These are phyloP conservation scores for Zootermopsis nevadensis DNA, from an alignment of 2,888 invertebrate genomes.

Conservation along the genomic window DNA sequence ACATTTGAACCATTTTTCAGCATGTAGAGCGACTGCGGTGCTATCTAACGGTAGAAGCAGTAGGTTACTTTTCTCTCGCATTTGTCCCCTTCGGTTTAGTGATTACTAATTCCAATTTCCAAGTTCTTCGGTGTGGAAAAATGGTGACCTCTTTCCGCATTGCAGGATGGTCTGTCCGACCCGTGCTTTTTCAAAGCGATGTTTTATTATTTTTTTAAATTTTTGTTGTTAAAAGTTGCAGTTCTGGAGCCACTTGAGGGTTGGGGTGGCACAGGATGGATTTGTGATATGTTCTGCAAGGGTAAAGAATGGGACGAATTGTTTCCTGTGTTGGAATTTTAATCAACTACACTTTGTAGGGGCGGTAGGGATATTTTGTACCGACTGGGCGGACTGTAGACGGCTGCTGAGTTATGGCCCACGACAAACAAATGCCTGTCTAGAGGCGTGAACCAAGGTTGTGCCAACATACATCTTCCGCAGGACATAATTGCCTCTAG, in stretches of 20 bases:
- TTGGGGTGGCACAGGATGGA: conserved; percentile 27
- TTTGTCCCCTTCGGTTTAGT: neutral
- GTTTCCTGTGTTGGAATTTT: conserved; percentile 23
- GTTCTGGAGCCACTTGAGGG: conserved; percentile 1
- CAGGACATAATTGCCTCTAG: neutral
- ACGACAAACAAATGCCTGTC: conserved; percentile 6
- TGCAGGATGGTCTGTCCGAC: neutral
- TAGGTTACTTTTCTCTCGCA: no score
- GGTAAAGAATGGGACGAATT: conserved; percentile 17
- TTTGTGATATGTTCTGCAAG: conserved; percentile 29
- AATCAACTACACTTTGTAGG: conserved; percentile 21
- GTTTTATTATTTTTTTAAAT: neutral
- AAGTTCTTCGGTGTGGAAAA: conserved; percentile 35
- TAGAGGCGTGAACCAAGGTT: conserved; percentile 6
- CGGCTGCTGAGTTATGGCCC: conserved; percentile 1
- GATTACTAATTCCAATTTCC: conserved; percentile 27
- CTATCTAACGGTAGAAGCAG: neutral
- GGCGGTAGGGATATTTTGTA: neutral
- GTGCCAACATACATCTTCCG: neutral
- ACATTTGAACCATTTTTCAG: neutral
- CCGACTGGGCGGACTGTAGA: conserved; percentile 3
- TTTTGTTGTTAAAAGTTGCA: neutral
- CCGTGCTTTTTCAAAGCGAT: neutral
- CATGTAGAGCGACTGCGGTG: neutral
- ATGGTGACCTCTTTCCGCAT: conserved; percentile 20